Conservation (phyloP, 92 coral and sea anemone genomes). For the Actinostola sp. region DNA sequence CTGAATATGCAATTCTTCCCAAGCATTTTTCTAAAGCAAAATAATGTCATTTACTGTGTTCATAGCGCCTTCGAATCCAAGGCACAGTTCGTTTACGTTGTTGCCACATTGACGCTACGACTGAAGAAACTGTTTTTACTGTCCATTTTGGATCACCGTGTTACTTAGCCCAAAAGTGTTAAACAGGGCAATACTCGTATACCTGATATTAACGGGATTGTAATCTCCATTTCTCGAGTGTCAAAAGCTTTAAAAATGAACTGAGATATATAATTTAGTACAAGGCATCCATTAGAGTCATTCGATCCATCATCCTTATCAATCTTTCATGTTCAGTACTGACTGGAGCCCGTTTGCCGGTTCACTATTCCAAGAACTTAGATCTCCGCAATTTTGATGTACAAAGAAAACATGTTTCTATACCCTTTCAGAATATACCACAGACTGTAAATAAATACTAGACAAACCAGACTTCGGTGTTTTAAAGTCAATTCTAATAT, state of each 20-base stretch:
- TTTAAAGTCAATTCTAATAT: too few relatives aligned
- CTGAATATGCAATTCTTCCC: too few relatives aligned
- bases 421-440: background rate
- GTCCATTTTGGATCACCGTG: conserved; percentile 4
- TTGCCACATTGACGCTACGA: background rate
- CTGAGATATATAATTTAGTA: background rate
- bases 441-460: background rate
- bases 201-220: conserved; percentile 14
- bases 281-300: background rate
- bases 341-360: too few relatives aligned
- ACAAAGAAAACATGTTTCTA: background rate
- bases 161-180: conserved; percentile 1
- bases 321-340: too few relatives aligned
- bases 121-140: background rate
- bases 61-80: too few relatives aligned
- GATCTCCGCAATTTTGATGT: too few relatives aligned
- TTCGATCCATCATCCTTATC: background rate
- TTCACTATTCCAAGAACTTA: too few relatives aligned
- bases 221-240: conserved; percentile 13
- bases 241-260: conserved; percentile 17
- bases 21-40: too few relatives aligned
- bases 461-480: too few relatives aligned
- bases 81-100: too few relatives aligned
- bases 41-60: too few relatives aligned
- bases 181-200: background rate